These are phyloP conservation scores for Ficedula albicollis DNA, from an alignment of 2,797 vertebrate genomes.

Conservation along the genomic window DNA sequence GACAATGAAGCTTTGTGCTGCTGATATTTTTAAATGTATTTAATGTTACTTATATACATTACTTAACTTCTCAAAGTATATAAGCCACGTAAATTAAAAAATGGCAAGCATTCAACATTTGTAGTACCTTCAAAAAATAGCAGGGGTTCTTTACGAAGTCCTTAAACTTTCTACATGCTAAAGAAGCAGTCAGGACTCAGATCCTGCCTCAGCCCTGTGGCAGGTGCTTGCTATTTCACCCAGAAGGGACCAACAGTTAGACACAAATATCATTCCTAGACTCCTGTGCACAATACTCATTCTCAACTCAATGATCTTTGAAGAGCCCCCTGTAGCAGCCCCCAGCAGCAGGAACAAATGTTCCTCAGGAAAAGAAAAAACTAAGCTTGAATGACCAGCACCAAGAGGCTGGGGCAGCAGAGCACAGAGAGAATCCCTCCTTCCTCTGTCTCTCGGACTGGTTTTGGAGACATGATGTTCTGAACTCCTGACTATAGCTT, in stretches of 20 bases:
- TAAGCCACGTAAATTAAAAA: neutral
- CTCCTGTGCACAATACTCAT: neutral
- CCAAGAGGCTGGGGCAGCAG: neutral
- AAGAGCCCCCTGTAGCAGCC: neutral
- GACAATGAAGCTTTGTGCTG: neutral
- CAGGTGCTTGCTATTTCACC: neutral
- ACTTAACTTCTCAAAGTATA: neutral
- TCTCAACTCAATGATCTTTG: neutral
- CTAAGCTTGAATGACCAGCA: neutral
- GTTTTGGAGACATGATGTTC: neutral
- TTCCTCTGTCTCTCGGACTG: neutral
- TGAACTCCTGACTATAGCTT: neutral
- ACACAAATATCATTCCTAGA: neutral
- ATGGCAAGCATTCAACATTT: neutral
- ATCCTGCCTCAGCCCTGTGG: neutral
- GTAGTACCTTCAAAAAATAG: neutral
- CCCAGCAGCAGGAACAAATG: neutral
- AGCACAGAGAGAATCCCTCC: neutral
- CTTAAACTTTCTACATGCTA: neutral
- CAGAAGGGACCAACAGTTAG: neutral
- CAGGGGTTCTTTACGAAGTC: neutral
- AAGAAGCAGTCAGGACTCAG: neutral
- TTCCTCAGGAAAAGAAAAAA: neutral
- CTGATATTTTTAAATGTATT: neutral
- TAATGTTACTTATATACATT: neutral